phyloP scores from a whole-genome alignment of 2,113 vertebrate species.

The Anarhynchus alexandrinus region DNA sequence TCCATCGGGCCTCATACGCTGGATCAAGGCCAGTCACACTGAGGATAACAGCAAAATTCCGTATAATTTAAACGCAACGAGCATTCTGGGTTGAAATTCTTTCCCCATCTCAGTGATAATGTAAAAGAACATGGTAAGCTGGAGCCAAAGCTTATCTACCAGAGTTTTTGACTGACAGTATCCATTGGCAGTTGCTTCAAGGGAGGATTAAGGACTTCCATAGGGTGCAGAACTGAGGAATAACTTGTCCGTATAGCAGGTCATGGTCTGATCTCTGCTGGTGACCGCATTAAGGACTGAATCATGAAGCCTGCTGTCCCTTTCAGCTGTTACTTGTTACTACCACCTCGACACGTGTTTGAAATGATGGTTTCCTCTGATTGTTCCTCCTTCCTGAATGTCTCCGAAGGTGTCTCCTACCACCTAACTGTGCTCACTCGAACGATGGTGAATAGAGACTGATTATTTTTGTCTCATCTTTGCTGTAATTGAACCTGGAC shows the following conservation, averaged over 20 bases:
- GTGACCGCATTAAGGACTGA: neutral
- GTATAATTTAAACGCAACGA: neutral
- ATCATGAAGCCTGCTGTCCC: neutral
- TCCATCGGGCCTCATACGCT: fast-evolving
- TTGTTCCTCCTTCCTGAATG: neutral
- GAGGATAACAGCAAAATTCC: neutral
- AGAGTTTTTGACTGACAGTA: neutral
- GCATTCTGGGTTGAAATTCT: neutral
- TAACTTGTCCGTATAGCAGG: neutral
- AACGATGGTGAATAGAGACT: neutral
- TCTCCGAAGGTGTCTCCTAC: neutral
- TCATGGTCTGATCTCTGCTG: neutral
- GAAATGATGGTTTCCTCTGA: neutral
- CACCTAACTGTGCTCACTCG: fast-evolving
- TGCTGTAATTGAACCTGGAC: neutral
- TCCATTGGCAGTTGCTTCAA: neutral
- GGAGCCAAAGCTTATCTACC: neutral
- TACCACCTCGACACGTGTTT: neutral
- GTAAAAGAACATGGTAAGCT: neutral
- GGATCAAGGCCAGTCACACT: neutral
- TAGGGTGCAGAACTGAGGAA: neutral
- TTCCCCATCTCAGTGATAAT: neutral
- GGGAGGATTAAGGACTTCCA: neutral
- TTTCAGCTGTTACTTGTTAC: neutral
- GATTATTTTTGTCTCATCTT: neutral